These are phyloP conservation scores for Fringilla coelebs DNA, from an alignment of 2,797 vertebrate genomes.

Conservation along the genomic window DNA sequence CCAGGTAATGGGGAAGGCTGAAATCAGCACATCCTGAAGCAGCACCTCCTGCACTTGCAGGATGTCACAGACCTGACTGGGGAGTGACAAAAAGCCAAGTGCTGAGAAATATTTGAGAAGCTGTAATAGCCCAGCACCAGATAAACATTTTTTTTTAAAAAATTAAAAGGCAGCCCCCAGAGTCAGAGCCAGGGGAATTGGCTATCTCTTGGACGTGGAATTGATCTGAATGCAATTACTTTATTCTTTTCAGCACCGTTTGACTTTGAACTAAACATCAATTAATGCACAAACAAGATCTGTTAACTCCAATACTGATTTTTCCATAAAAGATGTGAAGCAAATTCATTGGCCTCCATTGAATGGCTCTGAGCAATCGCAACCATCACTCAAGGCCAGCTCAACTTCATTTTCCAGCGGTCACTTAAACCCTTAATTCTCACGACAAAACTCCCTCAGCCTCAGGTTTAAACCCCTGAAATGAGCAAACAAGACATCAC, in stretches of 20 bases:
- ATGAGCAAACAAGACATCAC: constrained; percentile 72
- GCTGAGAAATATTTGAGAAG: neutral
- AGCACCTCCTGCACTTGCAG: neutral
- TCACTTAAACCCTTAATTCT: constrained; percentile 71
- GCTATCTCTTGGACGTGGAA: neutral
- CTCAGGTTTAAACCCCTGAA: constrained; percentile 45
- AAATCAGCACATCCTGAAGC: neutral
- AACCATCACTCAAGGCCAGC: constrained; percentile 21
- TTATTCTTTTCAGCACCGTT: neutral
- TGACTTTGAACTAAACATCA: constrained; percentile 42
- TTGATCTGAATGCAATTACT: constrained; percentile 39
- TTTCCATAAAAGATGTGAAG: neutral
- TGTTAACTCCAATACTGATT: neutral
- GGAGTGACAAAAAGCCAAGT: neutral
- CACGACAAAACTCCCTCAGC: constrained; percentile 39
- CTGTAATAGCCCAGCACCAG: neutral
- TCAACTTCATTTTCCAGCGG: constrained; percentile 39
- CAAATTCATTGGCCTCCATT: neutral
- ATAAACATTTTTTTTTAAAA: neutral
- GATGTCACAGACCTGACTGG: neutral
- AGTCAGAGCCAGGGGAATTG: neutral
- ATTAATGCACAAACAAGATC: constrained; percentile 23
- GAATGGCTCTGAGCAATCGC: neutral
- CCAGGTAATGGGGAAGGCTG: accelerated
- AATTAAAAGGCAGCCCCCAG: neutral